These are phyloP conservation scores for Taenaris catops DNA, from an alignment of 2,888 invertebrate genomes.

Conservation along the genomic window DNA sequence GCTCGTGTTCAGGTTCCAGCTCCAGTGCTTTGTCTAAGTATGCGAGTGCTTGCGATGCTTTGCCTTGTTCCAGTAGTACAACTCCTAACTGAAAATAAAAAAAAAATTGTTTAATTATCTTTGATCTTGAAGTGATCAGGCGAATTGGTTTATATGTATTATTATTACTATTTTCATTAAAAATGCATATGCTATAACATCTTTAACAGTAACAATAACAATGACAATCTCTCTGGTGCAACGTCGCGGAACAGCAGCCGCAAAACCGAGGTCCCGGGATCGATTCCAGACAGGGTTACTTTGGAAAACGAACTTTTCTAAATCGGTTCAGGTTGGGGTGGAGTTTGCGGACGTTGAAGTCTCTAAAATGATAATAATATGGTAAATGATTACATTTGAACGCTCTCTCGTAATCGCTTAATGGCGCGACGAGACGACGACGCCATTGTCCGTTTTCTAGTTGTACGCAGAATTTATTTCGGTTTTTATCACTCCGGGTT, in stretches of 20 bases:
- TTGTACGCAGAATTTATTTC: slow-evolving; percentile 52
- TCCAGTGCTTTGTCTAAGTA: slow-evolving; percentile 96
- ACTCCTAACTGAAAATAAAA: slow-evolving; percentile 89
- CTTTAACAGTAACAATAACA: too few species aligned
- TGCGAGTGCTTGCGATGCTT: slow-evolving; percentile 93
- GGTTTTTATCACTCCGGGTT: slow-evolving; percentile 53
- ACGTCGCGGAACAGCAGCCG: too few species aligned
- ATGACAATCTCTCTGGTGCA: too few species aligned
- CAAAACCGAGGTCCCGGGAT: too few species aligned
- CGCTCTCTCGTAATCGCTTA: slow-evolving; percentile 60
- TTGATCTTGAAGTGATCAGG: too few species aligned
- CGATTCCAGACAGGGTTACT: too few species aligned
- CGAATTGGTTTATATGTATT: too few species aligned
- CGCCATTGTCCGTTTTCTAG: slow-evolving; percentile 54
- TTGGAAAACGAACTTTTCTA: too few species aligned
- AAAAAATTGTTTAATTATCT: not conserved
- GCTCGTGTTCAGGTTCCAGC: slow-evolving; percentile 96
- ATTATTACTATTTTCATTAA: too few species aligned
- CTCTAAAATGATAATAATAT: slow-evolving; percentile 68
- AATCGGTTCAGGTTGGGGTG: too few species aligned
- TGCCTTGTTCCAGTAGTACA: slow-evolving; percentile 95
- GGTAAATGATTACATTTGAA: slow-evolving; percentile 75
- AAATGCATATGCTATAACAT: too few species aligned
- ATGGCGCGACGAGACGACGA: slow-evolving; percentile 55
- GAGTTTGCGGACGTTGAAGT: slow-evolving; percentile 54